Evolutionary conservation across 2,888 invertebrate genomes (phyloP), one percentile per base, ranked within the genome.

Genomic region (Drosophila algonquin): DNA sequence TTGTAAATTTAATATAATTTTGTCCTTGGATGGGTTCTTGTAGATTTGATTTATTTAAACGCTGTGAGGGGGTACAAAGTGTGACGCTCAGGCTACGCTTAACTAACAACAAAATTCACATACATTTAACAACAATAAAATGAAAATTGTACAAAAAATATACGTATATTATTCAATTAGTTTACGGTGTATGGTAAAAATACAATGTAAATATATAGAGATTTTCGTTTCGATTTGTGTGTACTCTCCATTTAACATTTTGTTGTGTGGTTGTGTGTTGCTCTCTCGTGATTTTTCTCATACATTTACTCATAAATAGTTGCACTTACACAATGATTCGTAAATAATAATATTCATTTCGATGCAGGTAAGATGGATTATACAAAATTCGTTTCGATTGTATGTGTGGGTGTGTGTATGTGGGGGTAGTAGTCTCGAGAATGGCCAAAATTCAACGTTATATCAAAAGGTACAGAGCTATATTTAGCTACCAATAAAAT

Each of bases 81-180:
- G 82, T 88, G 76, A 80, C 87, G 84, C 84, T 89, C 79, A 72
- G 64, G 47, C 71, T 84, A 79, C 74, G 61, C 79, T 80, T 79
- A 80, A 85, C 81, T 81, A 88, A 87, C 87, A 90, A 87, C 84
- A 89, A 80, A 81, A 89, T 81, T 73, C 71, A 73, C 59, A 67
- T 74, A 58, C 65, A 61, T 74, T 54, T 72, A 72, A 72, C 71
- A 72, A 72, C 71, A 72, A 58, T 62, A 52, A 81, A 84, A 87
- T 81, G 58, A 77, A 77, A 74, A 75, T 65, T 45, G 63, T 80
- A 73, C 58, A 80, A 81, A 79, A 79, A 63, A 73, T 76, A 64
- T 78, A 57, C 61, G 44, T 68, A 44, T 55, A 53, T 61, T 53
- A 63, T 72, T 55, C 12, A 57, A 56, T 54, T 68, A 50, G 48